Conservation (phyloP, 2,888 invertebrate genomes). For the Catocala fraxini region DNA sequence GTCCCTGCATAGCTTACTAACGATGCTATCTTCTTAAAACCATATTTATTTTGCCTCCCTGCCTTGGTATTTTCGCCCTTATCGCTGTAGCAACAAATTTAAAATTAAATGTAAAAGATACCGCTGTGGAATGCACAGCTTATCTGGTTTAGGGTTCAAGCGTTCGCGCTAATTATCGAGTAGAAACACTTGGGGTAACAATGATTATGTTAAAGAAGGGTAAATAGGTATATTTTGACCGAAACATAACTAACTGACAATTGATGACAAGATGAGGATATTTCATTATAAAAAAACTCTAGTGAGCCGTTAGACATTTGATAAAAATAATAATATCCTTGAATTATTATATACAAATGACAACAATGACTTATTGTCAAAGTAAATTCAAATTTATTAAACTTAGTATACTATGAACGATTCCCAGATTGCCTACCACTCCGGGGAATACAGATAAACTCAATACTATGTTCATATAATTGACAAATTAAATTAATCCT, state of each 20-base stretch:
- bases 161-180: constrained; percentile 71
- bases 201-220: constrained; percentile 24
- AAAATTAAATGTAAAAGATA: constrained; percentile 49
- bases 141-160: constrained; percentile 67
- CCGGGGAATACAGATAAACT: too few species aligned
- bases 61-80: constrained; percentile 39
- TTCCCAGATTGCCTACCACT: too few species aligned
- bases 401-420: too few species aligned
- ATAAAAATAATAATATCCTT: too few species aligned
- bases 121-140: constrained; percentile 58
- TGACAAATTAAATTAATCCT: too few species aligned
- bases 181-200: constrained; percentile 52
- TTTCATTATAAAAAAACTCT: too few species aligned
- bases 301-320: too few species aligned
- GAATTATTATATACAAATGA: too few species aligned
- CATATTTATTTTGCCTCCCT: constrained; percentile 19
- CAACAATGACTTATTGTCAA: too few species aligned
- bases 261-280: too few species aligned
- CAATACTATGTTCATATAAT: too few species aligned
- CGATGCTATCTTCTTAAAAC: constrained; percentile 40
- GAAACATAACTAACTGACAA: not conserved
- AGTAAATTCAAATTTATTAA: too few species aligned
- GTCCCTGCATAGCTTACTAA: constrained; percentile 52
- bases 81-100: constrained; percentile 39
- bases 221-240: constrained; percentile 14